These are phyloP conservation scores for Andrena minutula DNA, from an alignment of 2,888 invertebrate species.

Conservation along the genomic window DNA sequence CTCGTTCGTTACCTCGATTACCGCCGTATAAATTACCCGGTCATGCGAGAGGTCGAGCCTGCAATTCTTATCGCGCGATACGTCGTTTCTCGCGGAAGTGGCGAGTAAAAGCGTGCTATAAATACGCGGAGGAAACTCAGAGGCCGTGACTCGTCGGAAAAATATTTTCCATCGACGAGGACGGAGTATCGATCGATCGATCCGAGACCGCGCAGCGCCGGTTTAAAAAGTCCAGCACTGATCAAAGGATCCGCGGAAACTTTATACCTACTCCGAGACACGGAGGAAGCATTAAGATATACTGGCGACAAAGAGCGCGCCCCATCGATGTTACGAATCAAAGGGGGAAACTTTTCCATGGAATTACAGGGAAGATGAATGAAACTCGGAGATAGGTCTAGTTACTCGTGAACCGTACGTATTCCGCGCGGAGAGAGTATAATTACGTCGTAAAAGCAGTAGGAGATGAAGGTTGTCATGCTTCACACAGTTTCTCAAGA, in stretches of 20 bases:
- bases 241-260: constrained; percentile 35
- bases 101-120: constrained; percentile 13
- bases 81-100: constrained; percentile 28
- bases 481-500: no score
- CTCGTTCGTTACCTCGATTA: constrained; percentile 46
- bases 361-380: constrained; percentile 7
- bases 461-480: no score
- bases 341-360: constrained; percentile 18
- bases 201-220: background rate
- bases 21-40: constrained; percentile 38
- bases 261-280: constrained; percentile 42
- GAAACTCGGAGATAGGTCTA: no score
- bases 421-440: no score
- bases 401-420: no score
- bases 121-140: constrained; percentile 24
- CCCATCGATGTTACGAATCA: constrained; percentile 17
- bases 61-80: constrained; percentile 44
- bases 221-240: constrained; percentile 33
- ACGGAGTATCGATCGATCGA: constrained; percentile 34
- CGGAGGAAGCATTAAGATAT: constrained; percentile 31
- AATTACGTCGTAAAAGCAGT: no score
- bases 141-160: background rate
- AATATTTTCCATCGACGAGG: constrained; percentile 16
- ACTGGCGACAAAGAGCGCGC: background rate
- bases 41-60: background rate